A percentile compares a stretch with the other conserved stretches of the same genome.
Conservation (phyloP, 2,113 vertebrate species). For the Cranoglanis bouderius region DNA sequence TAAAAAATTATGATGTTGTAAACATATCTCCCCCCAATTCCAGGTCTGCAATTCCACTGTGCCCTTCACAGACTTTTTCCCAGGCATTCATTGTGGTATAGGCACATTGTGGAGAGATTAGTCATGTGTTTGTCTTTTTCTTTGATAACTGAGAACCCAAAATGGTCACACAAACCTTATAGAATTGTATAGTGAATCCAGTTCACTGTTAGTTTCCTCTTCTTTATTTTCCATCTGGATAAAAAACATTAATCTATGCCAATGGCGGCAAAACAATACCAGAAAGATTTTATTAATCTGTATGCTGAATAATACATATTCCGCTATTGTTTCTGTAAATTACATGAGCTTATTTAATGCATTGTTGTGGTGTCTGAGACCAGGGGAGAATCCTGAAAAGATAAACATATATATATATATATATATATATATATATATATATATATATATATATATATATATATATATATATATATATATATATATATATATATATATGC, state of each 20-base stretch:
- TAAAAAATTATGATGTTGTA: background rate
- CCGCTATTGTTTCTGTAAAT: slow-evolving; percentile 38
- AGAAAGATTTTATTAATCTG: slow-evolving; percentile 31
- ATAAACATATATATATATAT: no score
- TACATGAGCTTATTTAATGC: slow-evolving; percentile 21
- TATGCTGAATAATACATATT: slow-evolving; percentile 44
- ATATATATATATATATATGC: no score
- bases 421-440: no score
- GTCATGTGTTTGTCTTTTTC: background rate
- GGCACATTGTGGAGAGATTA: background rate
- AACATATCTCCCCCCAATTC: background rate
- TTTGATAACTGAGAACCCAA: background rate
- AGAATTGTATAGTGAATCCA: background rate
- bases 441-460: no score
- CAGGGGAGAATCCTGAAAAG: background rate
- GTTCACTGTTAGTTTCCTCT: background rate
- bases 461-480: no score
- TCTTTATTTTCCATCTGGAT: background rate
- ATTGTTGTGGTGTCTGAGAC: slow-evolving; percentile 12
- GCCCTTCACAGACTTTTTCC: background rate
- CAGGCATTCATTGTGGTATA: background rate
- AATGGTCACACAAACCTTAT: background rate
- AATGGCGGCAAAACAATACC: slow-evolving; percentile 26
- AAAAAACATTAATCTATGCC: background rate
- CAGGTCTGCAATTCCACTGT: background rate